Evolutionary conservation across 2,797 vertebrate genomes (phyloP).

Genomic region (Chaenodraco wilsoni): DNA sequence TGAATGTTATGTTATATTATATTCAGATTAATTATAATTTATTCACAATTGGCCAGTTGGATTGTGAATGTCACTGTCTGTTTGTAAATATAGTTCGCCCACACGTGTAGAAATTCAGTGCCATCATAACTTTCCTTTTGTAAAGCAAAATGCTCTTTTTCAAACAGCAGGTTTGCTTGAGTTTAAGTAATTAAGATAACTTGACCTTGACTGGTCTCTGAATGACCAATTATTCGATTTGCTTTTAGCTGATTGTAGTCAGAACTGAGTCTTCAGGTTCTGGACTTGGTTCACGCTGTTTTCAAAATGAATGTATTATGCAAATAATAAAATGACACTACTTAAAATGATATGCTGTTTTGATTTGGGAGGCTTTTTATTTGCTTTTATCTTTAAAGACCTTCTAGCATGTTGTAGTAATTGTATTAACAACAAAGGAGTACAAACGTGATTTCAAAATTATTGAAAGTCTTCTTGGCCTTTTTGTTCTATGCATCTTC

Average conservation of each 20-base stretch:
- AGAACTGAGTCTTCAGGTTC: constrained; percentile 58
- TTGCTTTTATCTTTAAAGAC: neutral
- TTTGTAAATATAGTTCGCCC: constrained; percentile 63
- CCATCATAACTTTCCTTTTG: constrained; percentile 49
- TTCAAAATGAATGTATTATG: constrained; percentile 85
- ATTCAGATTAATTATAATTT: constrained; percentile 27
- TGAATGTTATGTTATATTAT: constrained; percentile 51
- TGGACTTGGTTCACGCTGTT: constrained; percentile 74
- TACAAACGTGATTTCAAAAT: too few species aligned
- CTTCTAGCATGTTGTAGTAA: neutral
- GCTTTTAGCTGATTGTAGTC: constrained; percentile 43
- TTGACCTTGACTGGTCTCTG: constrained; percentile 23
- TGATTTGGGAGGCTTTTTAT: neutral
- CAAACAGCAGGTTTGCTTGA: constrained; percentile 32
- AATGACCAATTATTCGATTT: constrained; percentile 42
- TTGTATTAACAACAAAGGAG: too few species aligned
- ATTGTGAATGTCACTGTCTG: constrained; percentile 42
- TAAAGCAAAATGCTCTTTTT: constrained; percentile 45
- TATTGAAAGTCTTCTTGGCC: neutral
- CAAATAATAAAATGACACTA: constrained; percentile 76
- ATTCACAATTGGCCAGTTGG: constrained; percentile 28
- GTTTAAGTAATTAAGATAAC: constrained; percentile 28
- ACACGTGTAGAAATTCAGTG: constrained; percentile 53
- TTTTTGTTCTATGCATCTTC: neutral
- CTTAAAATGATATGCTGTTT: constrained; percentile 31